A percentile compares a stretch with the other conserved stretches of the same genome.
These are phyloP conservation scores for Dendropsophus ebraccatus DNA, from an alignment of 2,113 vertebrate species.

Conservation along the genomic window DNA sequence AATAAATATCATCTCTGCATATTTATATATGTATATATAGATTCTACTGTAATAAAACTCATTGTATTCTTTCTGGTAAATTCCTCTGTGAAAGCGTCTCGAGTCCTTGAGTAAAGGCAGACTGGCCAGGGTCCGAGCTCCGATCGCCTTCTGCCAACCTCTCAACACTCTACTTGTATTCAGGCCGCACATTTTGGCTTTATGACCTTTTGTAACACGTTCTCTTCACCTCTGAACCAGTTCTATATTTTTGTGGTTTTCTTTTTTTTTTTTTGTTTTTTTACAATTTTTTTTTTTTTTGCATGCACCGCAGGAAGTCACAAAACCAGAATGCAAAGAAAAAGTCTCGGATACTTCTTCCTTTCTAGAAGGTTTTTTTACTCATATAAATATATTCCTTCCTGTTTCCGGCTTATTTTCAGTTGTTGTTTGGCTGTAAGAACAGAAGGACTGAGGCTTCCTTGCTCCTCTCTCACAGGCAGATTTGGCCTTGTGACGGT, in stretches of 20 bases:
- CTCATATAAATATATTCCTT: constrained; percentile 42
- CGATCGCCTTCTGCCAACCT: background rate
- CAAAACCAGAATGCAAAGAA: constrained; percentile 69
- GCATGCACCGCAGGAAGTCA: constrained; percentile 72
- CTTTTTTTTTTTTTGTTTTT: constrained; percentile 55
- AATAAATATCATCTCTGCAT: constrained; percentile 82
- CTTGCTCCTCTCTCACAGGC: constrained; percentile 6
- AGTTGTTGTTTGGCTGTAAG: constrained; percentile 62
- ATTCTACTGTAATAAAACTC: constrained; percentile 78
- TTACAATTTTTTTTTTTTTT: constrained; percentile 61
- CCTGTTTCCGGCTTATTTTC: constrained; percentile 49
- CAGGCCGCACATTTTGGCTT: constrained; percentile 66
- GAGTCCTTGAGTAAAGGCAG: constrained; percentile 69
- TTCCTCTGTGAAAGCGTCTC: constrained; percentile 75
- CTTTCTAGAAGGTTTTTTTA: constrained; percentile 47
- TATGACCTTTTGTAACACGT: constrained; percentile 69
- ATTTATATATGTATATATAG: constrained; percentile 76
- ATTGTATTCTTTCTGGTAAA: constrained; percentile 66
- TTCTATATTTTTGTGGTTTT: constrained; percentile 66
- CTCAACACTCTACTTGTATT: constrained; percentile 9
- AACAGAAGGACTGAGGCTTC: constrained; percentile 21
- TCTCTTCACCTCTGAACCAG: constrained; percentile 9
- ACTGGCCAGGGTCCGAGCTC: constrained; percentile 61
- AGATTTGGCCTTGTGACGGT: constrained; percentile 12
- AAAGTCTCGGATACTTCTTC: constrained; percentile 46